These are phyloP conservation scores for Phragmatobia fuliginosa DNA, from an alignment of 2,888 invertebrate genomes.

Conservation along the genomic window DNA sequence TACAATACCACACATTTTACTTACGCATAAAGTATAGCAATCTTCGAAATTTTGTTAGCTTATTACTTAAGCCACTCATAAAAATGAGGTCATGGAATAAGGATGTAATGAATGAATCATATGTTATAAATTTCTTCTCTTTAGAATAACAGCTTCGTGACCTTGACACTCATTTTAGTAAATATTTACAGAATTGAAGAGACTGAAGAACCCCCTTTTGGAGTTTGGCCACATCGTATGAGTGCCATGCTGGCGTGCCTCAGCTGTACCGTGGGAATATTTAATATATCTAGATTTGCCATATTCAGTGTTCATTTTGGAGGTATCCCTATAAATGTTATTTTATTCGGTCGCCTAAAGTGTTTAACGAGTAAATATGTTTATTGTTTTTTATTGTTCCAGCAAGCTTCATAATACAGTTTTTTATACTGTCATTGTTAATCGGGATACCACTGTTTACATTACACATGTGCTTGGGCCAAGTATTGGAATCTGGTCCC, in stretches of 20 bases:
- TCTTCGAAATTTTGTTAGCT: conserved; percentile 37
- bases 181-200: conserved; percentile 73
- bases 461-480: conserved; percentile 94
- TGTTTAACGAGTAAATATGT: conserved; percentile 17
- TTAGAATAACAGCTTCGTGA: conserved; percentile 12
- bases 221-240: conserved; percentile 85
- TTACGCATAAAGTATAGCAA: conserved; percentile 29
- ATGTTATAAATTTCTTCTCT: conserved; percentile 20
- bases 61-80: conserved; percentile 44
- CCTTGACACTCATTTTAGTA: conserved; percentile 8
- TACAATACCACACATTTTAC: conserved; percentile 21
- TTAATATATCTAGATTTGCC: conserved; percentile 95
- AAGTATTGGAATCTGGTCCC: conserved; percentile 93
- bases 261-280: conserved; percentile 94
- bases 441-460: conserved; percentile 95
- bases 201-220: conserved; percentile 79
- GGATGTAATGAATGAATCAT: conserved; percentile 53
- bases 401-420: conserved; percentile 96
- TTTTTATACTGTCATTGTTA: conserved; percentile 92
- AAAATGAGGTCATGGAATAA: conserved; percentile 56
- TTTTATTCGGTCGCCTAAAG: not conserved
- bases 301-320: conserved; percentile 95
- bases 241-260: conserved; percentile 94
- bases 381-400: conserved; percentile 63
- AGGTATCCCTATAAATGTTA: conserved; percentile 76